A percentile compares a stretch with the other conserved stretches of the same genome.
phyloP scores from a whole-genome alignment of 2,797 vertebrate genomes.

The Lindbergichthys nudifrons region DNA sequence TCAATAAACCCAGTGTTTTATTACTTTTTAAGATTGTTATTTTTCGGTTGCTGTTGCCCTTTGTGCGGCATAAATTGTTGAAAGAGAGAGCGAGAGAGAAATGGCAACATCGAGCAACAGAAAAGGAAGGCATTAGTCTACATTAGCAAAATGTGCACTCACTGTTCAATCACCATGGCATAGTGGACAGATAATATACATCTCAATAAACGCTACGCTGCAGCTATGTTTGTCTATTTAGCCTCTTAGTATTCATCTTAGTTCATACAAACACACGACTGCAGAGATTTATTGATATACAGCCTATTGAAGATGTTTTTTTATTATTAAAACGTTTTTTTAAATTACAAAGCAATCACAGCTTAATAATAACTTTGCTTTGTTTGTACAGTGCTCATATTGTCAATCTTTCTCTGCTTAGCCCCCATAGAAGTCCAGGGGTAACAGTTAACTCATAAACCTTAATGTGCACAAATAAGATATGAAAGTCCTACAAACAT shows the following conservation, averaged over 20 bases:
- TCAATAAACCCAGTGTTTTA: too few relatives aligned
- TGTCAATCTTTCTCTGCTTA: too few relatives aligned
- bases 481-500: neutral
- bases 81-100: too few relatives aligned
- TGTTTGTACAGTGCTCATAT: neutral
- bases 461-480: neutral
- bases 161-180: neutral
- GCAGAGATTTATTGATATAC: neutral
- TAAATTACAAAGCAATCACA: neutral
- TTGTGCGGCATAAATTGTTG: too few relatives aligned
- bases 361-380: too few relatives aligned
- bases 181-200: too few relatives aligned
- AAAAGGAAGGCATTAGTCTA: neutral
- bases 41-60: too few relatives aligned
- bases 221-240: neutral
- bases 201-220: neutral
- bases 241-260: neutral
- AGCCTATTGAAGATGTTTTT: neutral
- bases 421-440: neutral
- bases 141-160: neutral
- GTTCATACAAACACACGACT: neutral
- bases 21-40: too few relatives aligned
- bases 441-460: neutral
- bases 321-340: neutral
- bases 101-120: neutral